Percentiles rank a stretch among this genome's conserved stretches.
These are phyloP conservation scores for Coranthus polyacanthus DNA, from an alignment of 2,797 vertebrate genomes.

Conservation along the genomic window DNA sequence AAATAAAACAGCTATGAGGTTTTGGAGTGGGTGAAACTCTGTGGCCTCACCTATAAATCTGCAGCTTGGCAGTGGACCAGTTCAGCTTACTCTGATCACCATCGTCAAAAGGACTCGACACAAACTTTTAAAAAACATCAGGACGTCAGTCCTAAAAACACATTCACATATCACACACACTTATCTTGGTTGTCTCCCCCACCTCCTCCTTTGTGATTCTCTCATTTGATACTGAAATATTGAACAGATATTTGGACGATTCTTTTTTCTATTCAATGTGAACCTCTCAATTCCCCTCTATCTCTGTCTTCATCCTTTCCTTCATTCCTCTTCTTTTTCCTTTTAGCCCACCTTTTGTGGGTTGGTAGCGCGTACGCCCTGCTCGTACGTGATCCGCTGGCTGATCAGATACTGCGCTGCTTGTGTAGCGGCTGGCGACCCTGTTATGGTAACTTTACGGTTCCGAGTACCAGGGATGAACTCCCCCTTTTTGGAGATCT, in stretches of 20 bases:
- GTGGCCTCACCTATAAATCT: slow-evolving; percentile 80
- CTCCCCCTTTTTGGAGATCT: slow-evolving; percentile 98
- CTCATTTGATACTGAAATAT: slow-evolving; percentile 85
- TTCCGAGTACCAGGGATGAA: slow-evolving; percentile 98
- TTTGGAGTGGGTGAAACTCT: slow-evolving; percentile 81
- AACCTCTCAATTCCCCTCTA: slow-evolving; percentile 79
- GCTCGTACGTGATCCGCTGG: slow-evolving; percentile 97
- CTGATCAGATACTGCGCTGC: slow-evolving; percentile 98
- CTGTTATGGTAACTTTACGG: slow-evolving; percentile 97
- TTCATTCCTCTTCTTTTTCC: slow-evolving; percentile 77
- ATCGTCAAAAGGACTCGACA: slow-evolving; percentile 84
- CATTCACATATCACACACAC: slow-evolving; percentile 87
- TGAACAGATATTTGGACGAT: slow-evolving; percentile 85
- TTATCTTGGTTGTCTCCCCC: slow-evolving; percentile 83
- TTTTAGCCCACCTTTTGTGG: slow-evolving; percentile 96
- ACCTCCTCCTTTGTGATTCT: slow-evolving; percentile 82
- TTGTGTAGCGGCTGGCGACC: slow-evolving; percentile 94
- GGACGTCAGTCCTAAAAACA: slow-evolving; percentile 86
- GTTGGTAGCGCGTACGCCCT: slow-evolving; percentile 96
- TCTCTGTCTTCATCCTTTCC: slow-evolving; percentile 82
- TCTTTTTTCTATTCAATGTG: slow-evolving; percentile 77
- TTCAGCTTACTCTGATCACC: slow-evolving; percentile 85
- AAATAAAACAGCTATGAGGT: slow-evolving; percentile 80
- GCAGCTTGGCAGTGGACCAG: slow-evolving; percentile 87
- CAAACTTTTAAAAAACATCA: slow-evolving; percentile 87